phyloP scores from a whole-genome alignment of 2,113 vertebrate genomes.

The Microcebus griseorufus region DNA sequence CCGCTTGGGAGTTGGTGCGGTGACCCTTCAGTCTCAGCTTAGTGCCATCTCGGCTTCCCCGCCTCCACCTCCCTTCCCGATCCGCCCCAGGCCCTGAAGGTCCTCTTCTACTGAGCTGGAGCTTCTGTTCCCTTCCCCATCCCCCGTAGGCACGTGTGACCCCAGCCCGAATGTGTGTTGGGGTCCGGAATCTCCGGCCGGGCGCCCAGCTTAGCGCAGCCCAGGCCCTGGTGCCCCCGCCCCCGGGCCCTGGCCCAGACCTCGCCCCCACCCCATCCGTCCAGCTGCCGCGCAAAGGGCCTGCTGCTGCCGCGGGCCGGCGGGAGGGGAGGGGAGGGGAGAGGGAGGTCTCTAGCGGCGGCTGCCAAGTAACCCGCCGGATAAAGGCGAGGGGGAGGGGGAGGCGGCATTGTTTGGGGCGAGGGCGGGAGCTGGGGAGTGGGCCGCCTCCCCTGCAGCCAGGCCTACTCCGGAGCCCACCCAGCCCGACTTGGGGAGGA shows the following conservation, averaged over 20 bases:
- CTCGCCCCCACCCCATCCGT: conserved; percentile 43
- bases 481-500: conserved; percentile 45
- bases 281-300: conserved; percentile 77
- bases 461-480: conserved; percentile 54
- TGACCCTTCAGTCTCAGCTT: conserved; percentile 30
- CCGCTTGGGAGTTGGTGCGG: neutral
- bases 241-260: conserved; percentile 1
- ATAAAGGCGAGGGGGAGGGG: conserved; percentile 80
- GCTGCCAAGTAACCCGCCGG: conserved; percentile 79
- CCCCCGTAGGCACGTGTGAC: conserved; percentile 40
- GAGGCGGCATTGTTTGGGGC: conserved; percentile 80
- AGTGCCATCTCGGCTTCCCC: neutral
- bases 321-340: neutral
- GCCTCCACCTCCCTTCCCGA: neutral
- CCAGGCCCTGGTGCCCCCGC: neutral
- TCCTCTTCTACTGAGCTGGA: neutral
- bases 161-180: neutral
- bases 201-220: conserved; percentile 3
- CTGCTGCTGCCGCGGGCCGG: conserved; percentile 54
- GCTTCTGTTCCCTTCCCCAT: neutral
- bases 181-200: neutral
- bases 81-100: conserved; percentile 2
- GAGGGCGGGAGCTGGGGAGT: conserved; percentile 77
- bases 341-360: conserved; percentile 64
- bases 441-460: conserved; percentile 62